A percentile compares a stretch with the other conserved stretches of the same genome.
Evolutionary conservation across 2,888 invertebrate species (phyloP).

Genomic region (Ischnura elegans): DNA sequence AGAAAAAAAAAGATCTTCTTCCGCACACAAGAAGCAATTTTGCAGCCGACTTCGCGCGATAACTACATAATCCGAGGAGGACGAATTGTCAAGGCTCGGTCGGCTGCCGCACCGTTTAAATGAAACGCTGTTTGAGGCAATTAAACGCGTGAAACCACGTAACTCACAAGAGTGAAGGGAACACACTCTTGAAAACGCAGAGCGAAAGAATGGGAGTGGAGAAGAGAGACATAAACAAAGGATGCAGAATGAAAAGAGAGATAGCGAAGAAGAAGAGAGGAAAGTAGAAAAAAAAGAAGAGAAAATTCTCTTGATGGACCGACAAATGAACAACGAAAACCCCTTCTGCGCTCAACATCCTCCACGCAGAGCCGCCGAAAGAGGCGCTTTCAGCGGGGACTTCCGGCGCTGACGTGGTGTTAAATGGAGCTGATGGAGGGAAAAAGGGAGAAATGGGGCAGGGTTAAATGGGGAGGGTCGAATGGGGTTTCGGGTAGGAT

Average conservation of each 20-base stretch:
- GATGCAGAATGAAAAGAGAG: too few relatives aligned
- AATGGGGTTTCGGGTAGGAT: background rate
- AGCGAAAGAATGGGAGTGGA: background rate
- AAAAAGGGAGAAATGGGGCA: background rate
- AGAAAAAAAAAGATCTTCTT: background rate
- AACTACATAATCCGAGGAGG: background rate
- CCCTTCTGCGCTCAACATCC: conserved; percentile 33
- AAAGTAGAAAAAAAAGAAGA: background rate
- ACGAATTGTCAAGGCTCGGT: background rate
- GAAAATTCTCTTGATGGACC: conserved; percentile 34
- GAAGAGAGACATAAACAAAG: background rate
- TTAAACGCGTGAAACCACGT: background rate
- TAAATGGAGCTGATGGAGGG: background rate
- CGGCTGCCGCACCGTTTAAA: background rate
- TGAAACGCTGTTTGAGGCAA: background rate
- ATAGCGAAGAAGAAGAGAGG: background rate
- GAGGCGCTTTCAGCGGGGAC: conserved; percentile 44
- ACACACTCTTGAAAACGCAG: background rate
- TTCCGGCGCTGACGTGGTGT: conserved; percentile 40
- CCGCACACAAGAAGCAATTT: background rate
- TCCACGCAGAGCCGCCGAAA: background rate
- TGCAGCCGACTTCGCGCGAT: background rate
- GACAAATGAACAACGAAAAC: conserved; percentile 49
- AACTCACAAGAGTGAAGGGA: background rate
- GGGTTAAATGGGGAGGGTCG: background rate